Evolutionary conservation across 2,113 vertebrate genomes (phyloP).

Genomic region (Mastomys coucha): DNA sequence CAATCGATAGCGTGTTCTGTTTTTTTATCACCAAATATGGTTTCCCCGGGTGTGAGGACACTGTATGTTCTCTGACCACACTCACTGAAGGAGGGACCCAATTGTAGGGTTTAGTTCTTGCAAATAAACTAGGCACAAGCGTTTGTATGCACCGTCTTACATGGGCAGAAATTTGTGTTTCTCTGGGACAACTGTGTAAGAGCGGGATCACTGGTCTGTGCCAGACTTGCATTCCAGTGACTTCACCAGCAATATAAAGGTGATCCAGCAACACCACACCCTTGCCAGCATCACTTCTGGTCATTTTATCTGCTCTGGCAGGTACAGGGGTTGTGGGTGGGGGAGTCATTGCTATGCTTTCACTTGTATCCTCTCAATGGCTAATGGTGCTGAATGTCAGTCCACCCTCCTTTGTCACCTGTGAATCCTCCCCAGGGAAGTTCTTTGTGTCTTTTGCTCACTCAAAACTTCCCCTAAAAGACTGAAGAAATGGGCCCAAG

Average conservation of each 20-base stretch:
- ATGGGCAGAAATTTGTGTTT: background rate
- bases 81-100: background rate
- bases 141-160: background rate
- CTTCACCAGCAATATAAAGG: accelerated
- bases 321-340: no score
- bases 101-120: background rate
- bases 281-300: background rate
- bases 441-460: background rate
- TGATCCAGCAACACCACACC: background rate
- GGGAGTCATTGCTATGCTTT: background rate
- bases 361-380: background rate
- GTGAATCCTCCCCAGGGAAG: background rate
- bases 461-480: background rate
- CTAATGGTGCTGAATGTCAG: background rate
- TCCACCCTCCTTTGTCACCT: background rate
- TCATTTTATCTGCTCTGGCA: background rate
- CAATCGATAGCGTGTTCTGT: background rate
- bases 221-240: background rate
- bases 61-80: background rate
- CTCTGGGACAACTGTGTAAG: background rate
- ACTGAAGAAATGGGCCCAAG: background rate
- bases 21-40: background rate
- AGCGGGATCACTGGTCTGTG: no score
- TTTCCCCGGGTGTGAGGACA: background rate
- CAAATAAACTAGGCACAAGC: background rate